Conservation (phyloP, 2,797 vertebrate genomes). For the Coendou prehensilis region DNA sequence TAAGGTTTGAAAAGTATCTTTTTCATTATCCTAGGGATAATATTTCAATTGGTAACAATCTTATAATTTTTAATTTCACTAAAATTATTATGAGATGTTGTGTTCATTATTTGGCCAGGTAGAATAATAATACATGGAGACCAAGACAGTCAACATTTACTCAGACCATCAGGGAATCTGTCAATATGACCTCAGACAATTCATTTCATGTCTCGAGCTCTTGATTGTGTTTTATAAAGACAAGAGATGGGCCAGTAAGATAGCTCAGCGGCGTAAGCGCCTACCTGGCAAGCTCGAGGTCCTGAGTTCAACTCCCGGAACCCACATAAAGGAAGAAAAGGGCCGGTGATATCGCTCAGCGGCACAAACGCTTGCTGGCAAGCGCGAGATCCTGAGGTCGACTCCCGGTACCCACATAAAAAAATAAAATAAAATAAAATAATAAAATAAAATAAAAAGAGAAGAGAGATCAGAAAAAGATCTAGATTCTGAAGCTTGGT, state of each 20-base stretch:
- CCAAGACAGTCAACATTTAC: neutral
- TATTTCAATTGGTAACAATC: conserved; percentile 11
- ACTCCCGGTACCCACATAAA: too few species aligned
- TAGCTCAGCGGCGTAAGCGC: too few species aligned
- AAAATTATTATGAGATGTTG: neutral
- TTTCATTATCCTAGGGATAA: neutral
- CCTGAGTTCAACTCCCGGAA: too few species aligned
- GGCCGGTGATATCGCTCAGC: too few species aligned
- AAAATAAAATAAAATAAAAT: too few species aligned
- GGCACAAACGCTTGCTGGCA: too few species aligned
- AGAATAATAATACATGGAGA: neutral
- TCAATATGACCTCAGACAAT: neutral
- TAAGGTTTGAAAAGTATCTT: conserved; percentile 2
- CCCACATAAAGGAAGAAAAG: too few species aligned
- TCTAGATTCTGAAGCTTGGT: neutral
- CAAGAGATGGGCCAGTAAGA: too few species aligned
- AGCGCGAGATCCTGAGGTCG: too few species aligned
- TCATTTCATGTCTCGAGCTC: neutral
- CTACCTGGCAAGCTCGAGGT: too few species aligned
- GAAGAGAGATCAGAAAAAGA: neutral
- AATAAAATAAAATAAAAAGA: neutral
- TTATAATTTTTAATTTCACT: neutral
- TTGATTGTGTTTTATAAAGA: neutral
- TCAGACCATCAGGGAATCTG: neutral
- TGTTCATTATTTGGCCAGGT: conserved; percentile 1